Conservation (phyloP, 2,888 invertebrate genomes). For the Apodemia hepburni region DNA sequence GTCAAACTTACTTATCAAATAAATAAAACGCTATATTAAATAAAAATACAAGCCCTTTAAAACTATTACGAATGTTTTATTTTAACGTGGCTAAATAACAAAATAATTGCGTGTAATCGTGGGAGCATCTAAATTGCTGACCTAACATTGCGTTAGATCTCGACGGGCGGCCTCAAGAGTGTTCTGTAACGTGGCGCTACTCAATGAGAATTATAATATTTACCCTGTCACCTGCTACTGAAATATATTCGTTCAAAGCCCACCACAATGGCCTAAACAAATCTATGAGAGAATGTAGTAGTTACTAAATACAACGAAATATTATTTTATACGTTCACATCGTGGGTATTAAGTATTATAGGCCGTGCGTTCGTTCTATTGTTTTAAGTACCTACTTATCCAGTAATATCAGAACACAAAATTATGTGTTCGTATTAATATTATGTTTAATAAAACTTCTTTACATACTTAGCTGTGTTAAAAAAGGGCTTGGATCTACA, state of each 20-base stretch:
- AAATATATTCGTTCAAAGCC: constrained; percentile 3
- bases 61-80: constrained; percentile 1
- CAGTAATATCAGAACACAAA: neutral
- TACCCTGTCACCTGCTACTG: constrained; percentile 1
- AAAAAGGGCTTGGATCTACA: too few relatives aligned
- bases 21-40: neutral
- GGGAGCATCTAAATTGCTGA: constrained; percentile 11
- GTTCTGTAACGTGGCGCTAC: neutral
- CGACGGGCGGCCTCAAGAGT: neutral
- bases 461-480: too few relatives aligned
- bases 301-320: constrained; percentile 11
- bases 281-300: constrained; percentile 1
- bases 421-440: too few relatives aligned
- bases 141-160: constrained; percentile 14
- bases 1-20: neutral
- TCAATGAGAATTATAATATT: constrained; percentile 8
- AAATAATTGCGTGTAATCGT: constrained; percentile 2
- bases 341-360: neutral
- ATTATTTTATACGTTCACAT: neutral
- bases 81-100: neutral
- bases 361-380: neutral
- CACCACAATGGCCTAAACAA: constrained; percentile 10
- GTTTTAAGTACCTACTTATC: neutral
- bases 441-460: too few relatives aligned
- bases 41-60: constrained; percentile 5